Conservation (phyloP, 2,888 invertebrate species). For the Orchesella flavescens region DNA sequence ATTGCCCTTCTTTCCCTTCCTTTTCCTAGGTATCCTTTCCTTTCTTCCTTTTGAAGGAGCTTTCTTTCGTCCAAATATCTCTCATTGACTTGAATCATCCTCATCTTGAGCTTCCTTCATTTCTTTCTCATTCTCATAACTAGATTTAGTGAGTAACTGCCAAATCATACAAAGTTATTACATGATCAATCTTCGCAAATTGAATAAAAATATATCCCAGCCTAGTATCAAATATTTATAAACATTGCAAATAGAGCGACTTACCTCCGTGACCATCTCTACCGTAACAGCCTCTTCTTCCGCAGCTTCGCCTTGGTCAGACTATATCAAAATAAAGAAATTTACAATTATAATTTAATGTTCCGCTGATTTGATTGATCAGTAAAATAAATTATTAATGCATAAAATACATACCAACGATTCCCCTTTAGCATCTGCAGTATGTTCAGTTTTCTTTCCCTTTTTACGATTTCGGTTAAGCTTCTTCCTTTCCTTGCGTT, state of each 20-base stretch:
- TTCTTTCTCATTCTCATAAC: no score
- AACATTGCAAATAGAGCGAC: neutral
- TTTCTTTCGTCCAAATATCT: constrained; percentile 41
- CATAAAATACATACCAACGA: constrained; percentile 27
- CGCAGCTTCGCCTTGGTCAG: neutral
- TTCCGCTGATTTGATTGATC: no score
- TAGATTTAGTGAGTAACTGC: constrained; percentile 36
- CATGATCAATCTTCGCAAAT: no score
- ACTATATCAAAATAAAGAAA: neutral
- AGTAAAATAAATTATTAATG: no score
- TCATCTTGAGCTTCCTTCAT: constrained; percentile 34
- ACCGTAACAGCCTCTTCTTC: constrained; percentile 23
- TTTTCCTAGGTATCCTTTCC: constrained; percentile 64
- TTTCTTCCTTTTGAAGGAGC: constrained; percentile 43
- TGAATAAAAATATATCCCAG: no score
- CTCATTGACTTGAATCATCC: constrained; percentile 60
- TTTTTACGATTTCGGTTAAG: constrained; percentile 81
- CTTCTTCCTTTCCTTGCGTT: constrained; percentile 90
- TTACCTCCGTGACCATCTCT: constrained; percentile 38
- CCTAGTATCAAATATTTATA: no score
- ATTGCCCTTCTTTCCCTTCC: constrained; percentile 58
- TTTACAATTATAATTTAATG: no score
- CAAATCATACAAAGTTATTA: no score
- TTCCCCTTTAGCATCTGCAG: no score
- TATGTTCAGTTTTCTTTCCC: constrained; percentile 76